These are phyloP conservation scores for Caenorhabditis remanei DNA, from an alignment of 1,140 invertebrate genomes.

Conservation along the genomic window DNA sequence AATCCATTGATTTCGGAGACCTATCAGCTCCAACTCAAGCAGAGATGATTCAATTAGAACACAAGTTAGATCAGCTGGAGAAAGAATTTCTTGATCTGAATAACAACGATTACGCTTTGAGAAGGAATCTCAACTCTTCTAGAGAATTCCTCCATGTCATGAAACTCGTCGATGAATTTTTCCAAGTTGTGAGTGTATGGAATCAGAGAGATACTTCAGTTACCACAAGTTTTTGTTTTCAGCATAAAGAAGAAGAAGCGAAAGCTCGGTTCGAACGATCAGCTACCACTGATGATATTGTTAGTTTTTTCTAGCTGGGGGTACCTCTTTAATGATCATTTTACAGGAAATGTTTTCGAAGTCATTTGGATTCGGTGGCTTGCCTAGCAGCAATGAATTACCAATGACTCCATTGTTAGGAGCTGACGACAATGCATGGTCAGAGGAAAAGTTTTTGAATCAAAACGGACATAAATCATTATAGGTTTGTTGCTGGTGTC, in stretches of 20 bases:
- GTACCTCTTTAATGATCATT: not conserved
- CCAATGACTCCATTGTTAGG: constrained; percentile 60
- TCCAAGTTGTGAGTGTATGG: constrained; percentile 70
- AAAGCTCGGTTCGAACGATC: constrained; percentile 41
- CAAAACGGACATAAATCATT: constrained; percentile 13
- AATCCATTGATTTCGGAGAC: constrained; percentile 68
- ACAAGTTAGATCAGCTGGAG: constrained; percentile 72
- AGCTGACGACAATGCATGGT: constrained; percentile 65
- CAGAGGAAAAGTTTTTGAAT: not conserved
- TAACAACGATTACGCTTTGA: constrained; percentile 48
- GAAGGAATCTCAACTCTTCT: constrained; percentile 58
- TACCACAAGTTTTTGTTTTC: constrained; percentile 28
- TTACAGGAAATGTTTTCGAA: constrained; percentile 25
- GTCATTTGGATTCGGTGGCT: constrained; percentile 67
- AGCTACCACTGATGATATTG: constrained; percentile 24
- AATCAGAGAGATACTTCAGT: not conserved
- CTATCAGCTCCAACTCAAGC: constrained; percentile 71
- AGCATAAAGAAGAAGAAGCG: constrained; percentile 74
- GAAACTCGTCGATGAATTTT: constrained; percentile 76
- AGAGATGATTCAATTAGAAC: constrained; percentile 75
- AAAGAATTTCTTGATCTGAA: constrained; percentile 74
- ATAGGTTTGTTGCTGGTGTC: constrained; percentile 81
- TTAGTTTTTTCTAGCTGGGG: not conserved
- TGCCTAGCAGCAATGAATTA: constrained; percentile 68
- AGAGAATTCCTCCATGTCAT: constrained; percentile 70